phyloP scores from a whole-genome alignment of 2,113 vertebrate species.

The Cisticola juncidis region DNA sequence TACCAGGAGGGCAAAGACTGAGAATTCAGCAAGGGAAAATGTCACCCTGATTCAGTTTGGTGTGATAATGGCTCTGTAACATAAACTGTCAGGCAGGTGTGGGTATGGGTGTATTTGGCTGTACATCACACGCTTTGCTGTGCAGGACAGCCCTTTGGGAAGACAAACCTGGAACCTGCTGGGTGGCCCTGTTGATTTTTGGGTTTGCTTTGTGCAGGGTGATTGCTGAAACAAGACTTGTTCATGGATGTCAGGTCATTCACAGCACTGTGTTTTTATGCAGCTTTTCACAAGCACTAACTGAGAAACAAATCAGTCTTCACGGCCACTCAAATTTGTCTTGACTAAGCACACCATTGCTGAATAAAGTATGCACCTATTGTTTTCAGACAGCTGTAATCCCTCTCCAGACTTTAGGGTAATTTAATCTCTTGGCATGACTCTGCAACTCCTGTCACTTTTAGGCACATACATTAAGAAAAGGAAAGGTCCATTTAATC shows the following conservation, averaged over 20 bases:
- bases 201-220: neutral
- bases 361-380: neutral
- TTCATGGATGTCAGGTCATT: rapidly evolving
- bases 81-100: neutral
- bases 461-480: slow-evolving; percentile 1
- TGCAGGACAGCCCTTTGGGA: neutral
- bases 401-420: neutral
- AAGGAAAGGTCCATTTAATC: slow-evolving; percentile 54
- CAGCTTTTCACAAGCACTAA: neutral
- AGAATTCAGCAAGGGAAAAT: neutral
- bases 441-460: slow-evolving; percentile 35
- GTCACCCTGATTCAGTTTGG: neutral
- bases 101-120: neutral
- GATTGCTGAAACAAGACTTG: neutral
- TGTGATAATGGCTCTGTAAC: neutral
- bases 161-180: neutral
- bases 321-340: neutral
- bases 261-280: neutral
- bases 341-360: neutral
- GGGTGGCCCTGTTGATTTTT: neutral
- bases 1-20: neutral
- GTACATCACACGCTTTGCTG: neutral
- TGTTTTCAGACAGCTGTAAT: slow-evolving; percentile 40
- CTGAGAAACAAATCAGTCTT: slow-evolving; percentile 9
- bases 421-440: slow-evolving; percentile 35